These are phyloP conservation scores for Leptopilina myrica DNA, from an alignment of 2,888 invertebrate genomes.

Conservation along the genomic window DNA sequence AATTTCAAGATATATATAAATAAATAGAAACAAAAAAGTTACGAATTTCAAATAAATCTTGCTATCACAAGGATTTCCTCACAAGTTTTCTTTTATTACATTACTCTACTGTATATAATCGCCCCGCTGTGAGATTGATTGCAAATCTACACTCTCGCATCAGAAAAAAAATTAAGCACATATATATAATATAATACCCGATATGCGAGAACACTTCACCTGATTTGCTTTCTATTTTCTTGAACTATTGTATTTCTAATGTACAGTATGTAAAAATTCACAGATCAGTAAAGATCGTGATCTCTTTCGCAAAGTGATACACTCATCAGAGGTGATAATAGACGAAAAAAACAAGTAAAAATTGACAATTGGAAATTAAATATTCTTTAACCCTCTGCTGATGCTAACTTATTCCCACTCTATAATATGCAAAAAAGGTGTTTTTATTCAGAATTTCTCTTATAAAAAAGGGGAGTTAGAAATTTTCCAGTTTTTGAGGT, in stretches of 20 bases:
- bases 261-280: neutral
- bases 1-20: neutral
- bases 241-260: neutral
- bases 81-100: neutral
- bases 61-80: neutral
- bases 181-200: neutral
- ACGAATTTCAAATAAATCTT: neutral
- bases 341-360: neutral
- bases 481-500: no score
- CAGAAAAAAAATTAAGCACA: neutral
- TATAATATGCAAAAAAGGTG: no score
- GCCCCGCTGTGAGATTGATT: slow-evolving; percentile 8
- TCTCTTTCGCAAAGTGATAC: neutral
- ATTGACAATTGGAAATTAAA: neutral
- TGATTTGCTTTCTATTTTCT: slow-evolving; percentile 1
- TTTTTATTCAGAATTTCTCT: no score
- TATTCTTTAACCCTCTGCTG: no score
- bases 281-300: neutral
- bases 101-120: neutral
- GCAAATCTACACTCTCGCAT: neutral
- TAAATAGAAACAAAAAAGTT: neutral
- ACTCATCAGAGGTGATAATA: neutral
- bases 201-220: neutral
- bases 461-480: no score
- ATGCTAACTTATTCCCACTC: no score